These are phyloP conservation scores for Vidua chalybeata DNA, from an alignment of 2,113 vertebrate genomes.

Conservation along the genomic window DNA sequence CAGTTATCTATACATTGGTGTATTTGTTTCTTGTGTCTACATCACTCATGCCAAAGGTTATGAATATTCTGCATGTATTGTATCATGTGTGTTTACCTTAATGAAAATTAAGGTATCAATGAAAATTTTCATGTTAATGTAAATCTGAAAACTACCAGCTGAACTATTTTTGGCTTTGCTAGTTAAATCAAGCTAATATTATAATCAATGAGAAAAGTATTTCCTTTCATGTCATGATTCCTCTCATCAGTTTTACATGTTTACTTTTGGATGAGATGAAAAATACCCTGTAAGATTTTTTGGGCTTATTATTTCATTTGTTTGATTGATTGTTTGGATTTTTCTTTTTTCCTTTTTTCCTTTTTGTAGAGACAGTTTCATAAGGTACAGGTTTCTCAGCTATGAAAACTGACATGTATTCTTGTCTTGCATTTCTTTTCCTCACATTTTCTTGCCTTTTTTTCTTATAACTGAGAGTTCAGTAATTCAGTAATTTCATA, in stretches of 20 bases:
- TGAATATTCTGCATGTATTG: background rate
- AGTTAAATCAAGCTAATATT: background rate
- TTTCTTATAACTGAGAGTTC: background rate
- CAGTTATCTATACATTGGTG: background rate
- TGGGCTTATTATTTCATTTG: accelerated
- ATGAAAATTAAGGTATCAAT: background rate
- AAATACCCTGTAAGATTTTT: background rate
- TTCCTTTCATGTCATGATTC: background rate
- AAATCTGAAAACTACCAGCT: background rate
- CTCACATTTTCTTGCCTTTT: background rate
- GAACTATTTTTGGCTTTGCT: background rate
- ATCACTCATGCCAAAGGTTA: background rate
- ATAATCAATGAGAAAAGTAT: background rate
- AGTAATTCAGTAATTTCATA: background rate
- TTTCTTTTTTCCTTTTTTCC: accelerated
- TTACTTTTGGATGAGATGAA: background rate
- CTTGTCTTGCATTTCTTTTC: background rate
- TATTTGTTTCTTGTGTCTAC: background rate
- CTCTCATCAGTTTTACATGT: background rate
- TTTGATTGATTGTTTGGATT: background rate
- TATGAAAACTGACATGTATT: background rate
- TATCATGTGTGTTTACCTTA: background rate
- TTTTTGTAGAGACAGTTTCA: background rate
- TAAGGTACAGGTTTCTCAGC: background rate
- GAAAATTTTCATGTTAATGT: background rate